Evolutionary conservation across 2,888 invertebrate species (phyloP).

Genomic region (Ochropacha duplaris): DNA sequence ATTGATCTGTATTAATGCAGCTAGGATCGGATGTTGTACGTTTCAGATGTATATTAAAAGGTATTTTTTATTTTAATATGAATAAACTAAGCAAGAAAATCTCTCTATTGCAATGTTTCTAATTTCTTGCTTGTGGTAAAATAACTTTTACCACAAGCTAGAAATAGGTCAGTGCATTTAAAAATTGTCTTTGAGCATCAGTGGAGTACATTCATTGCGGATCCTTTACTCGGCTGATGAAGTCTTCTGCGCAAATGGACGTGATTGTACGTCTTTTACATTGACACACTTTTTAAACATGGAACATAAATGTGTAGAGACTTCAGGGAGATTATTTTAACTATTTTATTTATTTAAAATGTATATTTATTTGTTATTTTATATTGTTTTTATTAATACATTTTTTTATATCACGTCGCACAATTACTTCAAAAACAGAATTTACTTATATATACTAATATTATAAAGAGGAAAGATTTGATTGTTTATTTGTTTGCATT

Average conservation of each 20-base stretch:
- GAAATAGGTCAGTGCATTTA: conserved; percentile 1
- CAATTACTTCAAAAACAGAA: too few species aligned
- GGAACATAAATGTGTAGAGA: conserved; percentile 8
- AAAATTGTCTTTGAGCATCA: background rate
- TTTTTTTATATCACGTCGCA: too few species aligned
- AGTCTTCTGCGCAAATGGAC: conserved; percentile 31
- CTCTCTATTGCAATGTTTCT: background rate
- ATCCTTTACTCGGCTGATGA: conserved; percentile 24
- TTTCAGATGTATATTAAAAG: background rate
- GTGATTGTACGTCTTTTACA: conserved; percentile 28
- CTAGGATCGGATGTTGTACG: background rate
- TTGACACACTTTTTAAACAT: conserved; percentile 32
- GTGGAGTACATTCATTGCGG: background rate
- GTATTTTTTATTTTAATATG: background rate
- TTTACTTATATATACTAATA: too few species aligned
- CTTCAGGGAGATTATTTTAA: too few species aligned
- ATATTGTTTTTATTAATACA: too few species aligned
- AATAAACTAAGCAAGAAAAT: background rate
- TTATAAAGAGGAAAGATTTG: too few species aligned
- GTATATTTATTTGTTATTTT: too few species aligned
- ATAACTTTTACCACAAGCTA: background rate
- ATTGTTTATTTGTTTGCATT: too few species aligned
- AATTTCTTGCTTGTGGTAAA: background rate
- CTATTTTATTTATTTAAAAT: too few species aligned
- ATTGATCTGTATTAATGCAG: background rate